Conservation (phyloP, 1,140 invertebrate genomes). For the Drosophila lacteicornis region DNA sequence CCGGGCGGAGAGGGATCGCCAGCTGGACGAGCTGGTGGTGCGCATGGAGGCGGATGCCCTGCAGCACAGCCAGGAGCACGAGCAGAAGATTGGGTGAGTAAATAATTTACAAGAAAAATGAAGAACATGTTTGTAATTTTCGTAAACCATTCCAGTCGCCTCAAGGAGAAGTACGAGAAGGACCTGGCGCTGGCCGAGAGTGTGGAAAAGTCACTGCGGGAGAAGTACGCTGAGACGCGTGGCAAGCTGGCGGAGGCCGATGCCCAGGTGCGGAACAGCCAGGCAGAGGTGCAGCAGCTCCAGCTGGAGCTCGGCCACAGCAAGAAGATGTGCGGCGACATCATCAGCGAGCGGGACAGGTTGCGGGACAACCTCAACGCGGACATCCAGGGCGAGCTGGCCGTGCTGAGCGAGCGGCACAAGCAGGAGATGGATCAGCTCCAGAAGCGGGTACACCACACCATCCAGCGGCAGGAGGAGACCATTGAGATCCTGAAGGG, state of each 20-base stretch:
- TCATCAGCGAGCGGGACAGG: constrained; percentile 85
- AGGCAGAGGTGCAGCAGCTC: constrained; percentile 85
- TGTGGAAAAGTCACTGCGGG: constrained; percentile 85
- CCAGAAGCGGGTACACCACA: constrained; percentile 88
- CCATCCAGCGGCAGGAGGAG: constrained; percentile 91
- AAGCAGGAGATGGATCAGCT: constrained; percentile 86
- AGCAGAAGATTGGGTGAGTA: constrained; percentile 86
- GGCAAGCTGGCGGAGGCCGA: constrained; percentile 86
- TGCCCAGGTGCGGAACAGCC: constrained; percentile 86
- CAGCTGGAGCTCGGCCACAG: constrained; percentile 86
- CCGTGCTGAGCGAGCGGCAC: constrained; percentile 78
- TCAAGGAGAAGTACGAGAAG: constrained; percentile 90
- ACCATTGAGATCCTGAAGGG: constrained; percentile 89
- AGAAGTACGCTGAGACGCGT: constrained; percentile 86
- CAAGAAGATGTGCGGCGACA: constrained; percentile 86
- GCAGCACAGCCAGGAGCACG: constrained; percentile 86
- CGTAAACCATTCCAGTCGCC: constrained; percentile 85
- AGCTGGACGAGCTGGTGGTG: constrained; percentile 88
- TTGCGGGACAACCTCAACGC: constrained; percentile 85
- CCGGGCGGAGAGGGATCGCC: constrained; percentile 87
- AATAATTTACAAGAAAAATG: not conserved
- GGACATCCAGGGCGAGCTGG: constrained; percentile 86
- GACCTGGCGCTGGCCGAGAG: constrained; percentile 89
- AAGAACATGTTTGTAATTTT: not conserved
- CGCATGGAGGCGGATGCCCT: constrained; percentile 87